These are phyloP conservation scores for Himalopsyche japonica DNA, from an alignment of 2,888 invertebrate genomes.

Conservation along the genomic window DNA sequence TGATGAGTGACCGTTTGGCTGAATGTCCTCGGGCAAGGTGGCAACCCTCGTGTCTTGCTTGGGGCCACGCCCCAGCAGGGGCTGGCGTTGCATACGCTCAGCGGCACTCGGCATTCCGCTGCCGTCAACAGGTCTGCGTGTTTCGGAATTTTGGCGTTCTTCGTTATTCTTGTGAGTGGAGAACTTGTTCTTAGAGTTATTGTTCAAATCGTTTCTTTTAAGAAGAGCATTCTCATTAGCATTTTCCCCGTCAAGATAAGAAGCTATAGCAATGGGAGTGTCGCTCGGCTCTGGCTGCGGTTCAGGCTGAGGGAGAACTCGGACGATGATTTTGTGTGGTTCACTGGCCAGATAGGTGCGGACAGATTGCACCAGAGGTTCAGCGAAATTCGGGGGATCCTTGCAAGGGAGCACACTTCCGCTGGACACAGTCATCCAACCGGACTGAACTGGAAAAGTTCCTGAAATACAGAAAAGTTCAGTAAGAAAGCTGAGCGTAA, in stretches of 20 bases:
- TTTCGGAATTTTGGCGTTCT: constrained; percentile 10
- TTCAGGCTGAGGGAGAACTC: constrained; percentile 43
- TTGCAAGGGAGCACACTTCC: constrained; percentile 50
- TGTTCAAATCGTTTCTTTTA: constrained; percentile 59
- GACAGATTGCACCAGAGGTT: constrained; percentile 58
- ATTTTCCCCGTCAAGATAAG: constrained; percentile 2
- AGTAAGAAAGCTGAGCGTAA: neutral
- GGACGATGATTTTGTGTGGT: constrained; percentile 51
- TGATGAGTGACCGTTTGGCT: constrained; percentile 53
- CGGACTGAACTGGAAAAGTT: constrained; percentile 52
- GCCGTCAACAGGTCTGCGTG: constrained; percentile 29
- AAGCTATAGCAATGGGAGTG: constrained; percentile 24
- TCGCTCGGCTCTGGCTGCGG: constrained; percentile 14
- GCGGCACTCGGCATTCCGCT: constrained; percentile 56
- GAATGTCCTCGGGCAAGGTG: constrained; percentile 54
- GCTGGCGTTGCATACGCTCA: constrained; percentile 60
- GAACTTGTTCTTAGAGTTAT: constrained; percentile 52
- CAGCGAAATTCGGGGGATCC: constrained; percentile 50
- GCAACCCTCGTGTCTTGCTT: constrained; percentile 51
- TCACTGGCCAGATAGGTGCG: constrained; percentile 56
- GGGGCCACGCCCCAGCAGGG: constrained; percentile 55
- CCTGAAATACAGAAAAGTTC: constrained; percentile 49
- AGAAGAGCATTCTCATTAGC: constrained; percentile 45
- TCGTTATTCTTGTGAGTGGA: constrained; percentile 25
- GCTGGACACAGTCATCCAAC: constrained; percentile 60